Base-by-base conservation (phyloP, 2,113 vertebrate genomes). In the Budorcas taxicolor region DNA sequence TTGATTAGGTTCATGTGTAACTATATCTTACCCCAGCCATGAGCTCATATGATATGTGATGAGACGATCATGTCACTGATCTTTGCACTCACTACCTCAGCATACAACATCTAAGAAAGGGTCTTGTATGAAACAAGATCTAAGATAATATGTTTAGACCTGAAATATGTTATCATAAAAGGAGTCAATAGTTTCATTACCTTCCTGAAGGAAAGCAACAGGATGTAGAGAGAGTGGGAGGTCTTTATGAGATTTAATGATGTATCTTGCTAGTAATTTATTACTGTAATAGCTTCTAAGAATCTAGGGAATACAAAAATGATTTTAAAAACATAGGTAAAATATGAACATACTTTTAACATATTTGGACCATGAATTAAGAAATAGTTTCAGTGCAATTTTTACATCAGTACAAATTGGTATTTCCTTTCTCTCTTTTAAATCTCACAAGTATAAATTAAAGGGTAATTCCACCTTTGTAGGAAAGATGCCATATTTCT, bases 361-460 rank as follows among this genome's bases (percentile, higher is more conserved):
- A 0, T 13, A 67, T 83, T 97, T 97, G 96, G 74, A 29, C 0
- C 7, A 74, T 85, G 9, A 94, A 55, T 97, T 88, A 78, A 90
- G n/a, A 60, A 90, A 47, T 36, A 76, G 7, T 60, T 64, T 78
- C 27, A 83, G 17, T 88, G 78, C 15, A 93, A 57, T 57, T 7
- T 87, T 50, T 91, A 82, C 3, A 27, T 57, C 31, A 81, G 13
- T 52, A 29, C 5, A 97, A 96, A 95, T 9, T 74, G 50, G 67
- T 6, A 67, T 0, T 91, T 95, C 36, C 78, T 95, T 97, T 88
- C 33, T 82, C 91, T 40, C 50, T 88, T 88, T 45, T 95, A 74
- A 97, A 91, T 50, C 84, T 85, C 96, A 64, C 36, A 97, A 98
- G 55, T 96, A 67, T 86, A 96, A 98, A 97, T 95, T 94, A 95